Base-by-base conservation (phyloP, 2,888 invertebrate species). In the Itoplectis maculator region DNA sequence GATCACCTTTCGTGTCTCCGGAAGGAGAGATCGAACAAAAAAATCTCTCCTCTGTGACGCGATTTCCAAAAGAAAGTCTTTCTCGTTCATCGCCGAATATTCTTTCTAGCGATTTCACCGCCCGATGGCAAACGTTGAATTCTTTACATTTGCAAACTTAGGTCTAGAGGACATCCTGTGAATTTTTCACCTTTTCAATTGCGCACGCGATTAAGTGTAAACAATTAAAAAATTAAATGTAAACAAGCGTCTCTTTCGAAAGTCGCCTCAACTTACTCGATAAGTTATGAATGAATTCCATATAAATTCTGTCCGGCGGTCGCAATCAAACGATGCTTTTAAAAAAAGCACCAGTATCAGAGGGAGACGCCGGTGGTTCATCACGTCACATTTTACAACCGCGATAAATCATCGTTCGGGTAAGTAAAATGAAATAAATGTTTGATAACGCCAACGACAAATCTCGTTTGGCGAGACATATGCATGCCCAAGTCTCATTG, bases 41-140 rank as follows among this genome's bases (percentile, higher is more conserved):
- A 51, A 51, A 66, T 47, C 6, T 54, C 20, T 54, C 23, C 51
- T 20, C 20, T 40, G 35, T 35, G 29, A 11, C 35, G 15, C 11
- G 47, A 72, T 72, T 70, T 72, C 59, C 59, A 72, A 72, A 45
- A 72, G 59, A 72, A 72, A 59, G 59, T 59, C 45, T 29, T 35
- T 56, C 42, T 20, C 70, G 20, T 18, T 13, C 20, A 37, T 23
- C 40, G 40, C 51, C 40, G 15, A 70, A 70, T 23, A n/a, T 42
- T 56, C 15, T 29, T 13, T 23, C 70, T 35, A 54, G 18, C 45
- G 72, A 47, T 47, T 56, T 56, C 45, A n/a, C 35, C n/a, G n/a
- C 35, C 13, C 18, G 18, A 49, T 9, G 11, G 68, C 51, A 54
- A 40, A 54, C 20, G 40, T 42, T 6, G 4, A 8, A n/a, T 35